Base-by-base conservation (phyloP, 2,113 vertebrate genomes). In the Heterochromis multidens region DNA sequence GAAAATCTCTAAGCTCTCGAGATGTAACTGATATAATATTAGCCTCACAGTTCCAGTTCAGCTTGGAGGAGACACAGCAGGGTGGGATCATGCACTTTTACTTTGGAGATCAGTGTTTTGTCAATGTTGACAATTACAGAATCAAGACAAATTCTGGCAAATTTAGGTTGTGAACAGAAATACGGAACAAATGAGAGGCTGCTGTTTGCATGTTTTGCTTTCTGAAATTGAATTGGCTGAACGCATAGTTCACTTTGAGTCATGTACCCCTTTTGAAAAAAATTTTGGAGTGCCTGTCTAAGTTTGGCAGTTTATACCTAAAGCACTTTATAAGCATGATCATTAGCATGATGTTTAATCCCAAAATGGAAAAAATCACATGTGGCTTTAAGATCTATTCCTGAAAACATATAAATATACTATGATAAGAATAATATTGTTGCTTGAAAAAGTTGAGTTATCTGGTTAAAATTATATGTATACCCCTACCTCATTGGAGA, bases 21-120 rank as follows among this genome's bases (percentile, higher is more conserved):
- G 92, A 94, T 94, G 81, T 61, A 86, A 80, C 82, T 85, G 90
- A 94, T 94, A 91, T 74, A 84, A 81, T 37, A 7, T 77, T 33
- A 67, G 54, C 77, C 67, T 82, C 74, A 86, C 82, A 76, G 79
- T 89, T 92, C 59, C 62, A 78, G 92, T 93, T 90, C 35, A 27
- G 84, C 76, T 90, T 74, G 58, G 77, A 85, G 81, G 21, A 10
- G 76, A 72, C 87, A 82, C 70, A 65, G 62, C 65, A 67, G 70
- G 79, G 80, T 88, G 79, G 86, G 81, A 87, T 70, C 49, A 31
- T 31, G 62, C 59, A 57, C 31, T 60, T 81, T 65, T 19, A 80
- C 56, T 79, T 52, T 4, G 29, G 56, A 43, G 25, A 27, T 74
- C 9, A 52, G 49, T 72, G 49, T 65, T 83, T 79, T 89, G 12